A percentile compares a stretch with the other conserved stretches of the same genome.
These are phyloP conservation scores for Saguinus midas DNA, from an alignment of 2,113 vertebrate species.

Conservation along the genomic window DNA sequence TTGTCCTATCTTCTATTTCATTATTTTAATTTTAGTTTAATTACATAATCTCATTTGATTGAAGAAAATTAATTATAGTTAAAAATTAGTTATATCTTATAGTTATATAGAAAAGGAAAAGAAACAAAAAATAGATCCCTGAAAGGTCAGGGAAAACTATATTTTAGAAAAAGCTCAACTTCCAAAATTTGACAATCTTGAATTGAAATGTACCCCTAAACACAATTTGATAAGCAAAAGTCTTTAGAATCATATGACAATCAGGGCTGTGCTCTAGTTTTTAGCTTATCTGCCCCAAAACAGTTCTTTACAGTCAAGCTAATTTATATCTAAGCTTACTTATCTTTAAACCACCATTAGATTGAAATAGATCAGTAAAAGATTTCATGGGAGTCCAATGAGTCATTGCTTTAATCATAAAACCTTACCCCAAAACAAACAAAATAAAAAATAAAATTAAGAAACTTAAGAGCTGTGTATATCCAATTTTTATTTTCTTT, in stretches of 20 bases:
- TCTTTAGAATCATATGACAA: neutral
- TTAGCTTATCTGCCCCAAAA: neutral
- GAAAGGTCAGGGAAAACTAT: neutral
- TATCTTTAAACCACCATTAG: neutral
- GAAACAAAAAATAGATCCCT: neutral
- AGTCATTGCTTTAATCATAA: neutral
- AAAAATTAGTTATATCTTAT: neutral
- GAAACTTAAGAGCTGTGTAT: neutral
- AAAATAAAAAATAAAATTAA: neutral
- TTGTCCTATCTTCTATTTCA: neutral
- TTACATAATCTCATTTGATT: neutral
- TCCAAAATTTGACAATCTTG: neutral
- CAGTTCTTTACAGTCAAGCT: neutral
- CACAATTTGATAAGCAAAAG: neutral
- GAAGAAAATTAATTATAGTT: constrained; percentile 1
- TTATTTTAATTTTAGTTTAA: constrained; percentile 36
- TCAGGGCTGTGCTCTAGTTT: neutral
- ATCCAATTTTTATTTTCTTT: neutral
- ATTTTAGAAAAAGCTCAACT: neutral
- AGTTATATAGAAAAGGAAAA: neutral
- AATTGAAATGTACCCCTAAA: neutral
- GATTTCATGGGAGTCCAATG: neutral
- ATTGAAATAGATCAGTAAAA: neutral
- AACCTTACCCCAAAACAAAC: neutral
- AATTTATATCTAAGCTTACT: neutral